Evolutionary conservation across 2,797 vertebrate genomes (phyloP).

Genomic region (Melanotaenia maccullochi): DNA sequence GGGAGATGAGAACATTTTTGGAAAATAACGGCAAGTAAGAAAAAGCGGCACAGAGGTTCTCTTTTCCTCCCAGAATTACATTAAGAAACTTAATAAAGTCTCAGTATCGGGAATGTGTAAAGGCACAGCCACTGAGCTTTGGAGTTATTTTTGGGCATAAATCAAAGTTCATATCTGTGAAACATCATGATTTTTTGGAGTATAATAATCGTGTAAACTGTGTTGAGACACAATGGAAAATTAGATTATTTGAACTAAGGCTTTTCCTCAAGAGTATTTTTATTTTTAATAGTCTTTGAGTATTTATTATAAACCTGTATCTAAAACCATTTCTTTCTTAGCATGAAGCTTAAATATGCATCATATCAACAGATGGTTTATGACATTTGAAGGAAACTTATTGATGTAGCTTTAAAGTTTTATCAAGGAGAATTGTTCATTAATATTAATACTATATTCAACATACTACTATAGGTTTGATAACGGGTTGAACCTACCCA

Average conservation of each 20-base stretch:
- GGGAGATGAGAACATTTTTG: neutral
- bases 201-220: neutral
- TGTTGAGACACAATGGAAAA: neutral
- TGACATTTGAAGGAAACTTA: too few species aligned
- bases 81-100: constrained; percentile 42
- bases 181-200: neutral
- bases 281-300: neutral
- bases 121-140: neutral
- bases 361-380: too few species aligned
- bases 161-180: neutral
- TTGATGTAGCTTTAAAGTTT: too few species aligned
- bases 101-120: neutral
- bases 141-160: constrained; percentile 23
- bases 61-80: neutral
- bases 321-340: too few species aligned
- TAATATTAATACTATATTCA: neutral
- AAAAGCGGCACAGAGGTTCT: too few species aligned
- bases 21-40: constrained; percentile 5
- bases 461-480: neutral
- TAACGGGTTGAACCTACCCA: neutral
- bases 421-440: too few species aligned
- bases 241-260: neutral
- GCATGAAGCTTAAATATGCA: too few species aligned
- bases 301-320: too few species aligned
- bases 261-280: neutral